Percentiles rank a stretch among this genome's conserved stretches.
Conservation (phyloP, 35 echinoderm and acorn worm genomes). For the Anneissia japonica region DNA sequence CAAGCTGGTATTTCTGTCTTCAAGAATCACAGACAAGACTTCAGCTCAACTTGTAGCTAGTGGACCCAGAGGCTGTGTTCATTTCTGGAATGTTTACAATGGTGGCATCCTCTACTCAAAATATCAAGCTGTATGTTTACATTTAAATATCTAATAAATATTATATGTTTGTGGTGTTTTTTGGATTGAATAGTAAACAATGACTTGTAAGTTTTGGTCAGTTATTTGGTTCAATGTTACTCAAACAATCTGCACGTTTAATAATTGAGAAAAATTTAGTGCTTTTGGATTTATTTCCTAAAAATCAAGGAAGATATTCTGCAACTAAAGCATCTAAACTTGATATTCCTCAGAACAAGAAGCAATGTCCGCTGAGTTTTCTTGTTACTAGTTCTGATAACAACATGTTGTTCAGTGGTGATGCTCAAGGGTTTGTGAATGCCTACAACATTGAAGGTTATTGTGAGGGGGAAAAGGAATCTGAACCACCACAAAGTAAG, state of each 20-base stretch:
- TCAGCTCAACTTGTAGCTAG: conserved; percentile 84
- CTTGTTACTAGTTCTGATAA: neutral
- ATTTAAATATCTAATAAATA: no score
- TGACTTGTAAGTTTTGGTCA: no score
- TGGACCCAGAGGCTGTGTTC: conserved; percentile 88
- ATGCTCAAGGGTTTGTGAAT: conserved; percentile 66
- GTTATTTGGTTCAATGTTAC: no score
- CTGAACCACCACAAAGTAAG: conserved; percentile 68
- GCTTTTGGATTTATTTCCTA: no score
- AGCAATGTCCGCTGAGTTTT: neutral
- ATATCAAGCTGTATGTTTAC: conserved; percentile 75
- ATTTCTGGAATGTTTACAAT: conserved; percentile 99
- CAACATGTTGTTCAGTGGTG: neutral
- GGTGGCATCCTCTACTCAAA: conserved; percentile 73
- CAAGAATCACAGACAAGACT: conserved; percentile 54
- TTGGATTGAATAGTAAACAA: no score
- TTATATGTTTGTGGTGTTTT: no score
- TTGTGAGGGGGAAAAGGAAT: conserved; percentile 46
- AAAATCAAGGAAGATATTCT: no score
- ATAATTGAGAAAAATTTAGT: no score
- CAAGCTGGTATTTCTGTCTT: conserved; percentile 55
- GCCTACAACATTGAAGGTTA: conserved; percentile 80
- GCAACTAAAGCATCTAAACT: no score
- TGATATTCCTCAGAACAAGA: neutral
- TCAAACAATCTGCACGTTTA: no score